These are phyloP conservation scores for Sitobion miscanthi DNA, from an alignment of 1,140 invertebrate species.

Conservation along the genomic window DNA sequence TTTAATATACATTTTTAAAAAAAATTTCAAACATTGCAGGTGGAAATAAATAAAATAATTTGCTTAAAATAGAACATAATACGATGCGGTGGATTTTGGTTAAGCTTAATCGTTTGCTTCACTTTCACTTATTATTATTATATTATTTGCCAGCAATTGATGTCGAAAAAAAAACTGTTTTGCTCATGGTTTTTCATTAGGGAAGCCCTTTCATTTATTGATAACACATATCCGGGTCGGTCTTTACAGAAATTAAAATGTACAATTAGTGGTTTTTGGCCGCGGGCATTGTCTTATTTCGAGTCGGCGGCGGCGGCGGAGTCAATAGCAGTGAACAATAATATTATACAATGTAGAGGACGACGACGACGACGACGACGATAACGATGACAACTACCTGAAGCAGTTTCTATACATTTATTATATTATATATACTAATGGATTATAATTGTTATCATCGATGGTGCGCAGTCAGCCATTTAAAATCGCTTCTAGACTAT, in stretches of 20 bases:
- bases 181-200: no score
- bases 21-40: no score
- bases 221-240: background rate
- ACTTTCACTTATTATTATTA: no score
- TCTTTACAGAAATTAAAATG: background rate
- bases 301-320: background rate
- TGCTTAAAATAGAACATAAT: no score
- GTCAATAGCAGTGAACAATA: background rate
- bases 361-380: no score
- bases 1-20: no score
- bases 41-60: no score
- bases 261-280: background rate
- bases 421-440: background rate
- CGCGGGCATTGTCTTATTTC: background rate
- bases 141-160: no score
- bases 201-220: no score
- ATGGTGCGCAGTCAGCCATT: background rate
- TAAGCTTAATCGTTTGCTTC: no score
- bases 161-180: no score
- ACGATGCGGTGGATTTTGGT: no score
- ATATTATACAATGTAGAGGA: background rate
- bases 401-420: background rate
- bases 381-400: background rate
- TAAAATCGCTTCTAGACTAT: background rate
- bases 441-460: background rate